phyloP scores from a whole-genome alignment of 2,797 vertebrate species.

The Siniperca scherzeri region DNA sequence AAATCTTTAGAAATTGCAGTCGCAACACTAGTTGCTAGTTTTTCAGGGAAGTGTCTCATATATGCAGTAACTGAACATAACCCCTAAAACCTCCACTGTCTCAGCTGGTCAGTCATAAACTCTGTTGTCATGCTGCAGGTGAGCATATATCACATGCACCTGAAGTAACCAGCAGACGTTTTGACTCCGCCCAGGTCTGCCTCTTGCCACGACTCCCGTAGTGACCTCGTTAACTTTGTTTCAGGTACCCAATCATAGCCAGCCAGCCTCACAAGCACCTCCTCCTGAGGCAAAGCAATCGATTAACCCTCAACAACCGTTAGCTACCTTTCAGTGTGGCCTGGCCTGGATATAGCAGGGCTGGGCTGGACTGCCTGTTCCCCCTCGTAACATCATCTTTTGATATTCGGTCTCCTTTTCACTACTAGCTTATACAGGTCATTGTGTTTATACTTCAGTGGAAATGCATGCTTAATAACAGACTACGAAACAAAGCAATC shows the following conservation, averaged over 20 bases:
- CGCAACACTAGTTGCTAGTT: constrained; percentile 64
- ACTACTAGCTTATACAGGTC: constrained; percentile 26
- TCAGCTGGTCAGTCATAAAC: constrained; percentile 46
- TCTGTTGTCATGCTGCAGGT: constrained; percentile 28
- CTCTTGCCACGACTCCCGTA: constrained; percentile 73
- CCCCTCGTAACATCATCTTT: constrained; percentile 41
- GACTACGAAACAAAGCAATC: constrained; percentile 54
- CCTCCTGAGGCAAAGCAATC: constrained; percentile 72
- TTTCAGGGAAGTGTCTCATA: constrained; percentile 78
- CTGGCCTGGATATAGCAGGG: constrained; percentile 41
- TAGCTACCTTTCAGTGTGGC: constrained; percentile 82
- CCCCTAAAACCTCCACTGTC: constrained; percentile 63
- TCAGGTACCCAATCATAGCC: constrained; percentile 86
- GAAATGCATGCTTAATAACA: constrained; percentile 45
- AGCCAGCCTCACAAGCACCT: constrained; percentile 79
- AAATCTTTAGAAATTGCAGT: constrained; percentile 51
- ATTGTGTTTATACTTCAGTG: constrained; percentile 35
- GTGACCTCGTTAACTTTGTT: constrained; percentile 83
- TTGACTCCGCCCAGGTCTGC: constrained; percentile 53
- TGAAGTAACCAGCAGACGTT: constrained; percentile 33
- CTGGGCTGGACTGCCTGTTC: constrained; percentile 46
- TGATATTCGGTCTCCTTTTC: constrained; percentile 42
- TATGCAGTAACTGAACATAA: constrained; percentile 80
- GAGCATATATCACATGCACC: constrained; percentile 21
- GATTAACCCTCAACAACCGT: constrained; percentile 81